Evolutionary conservation across 2,888 invertebrate species (phyloP).

Genomic region (Venustoraphidia nigricollis): DNA sequence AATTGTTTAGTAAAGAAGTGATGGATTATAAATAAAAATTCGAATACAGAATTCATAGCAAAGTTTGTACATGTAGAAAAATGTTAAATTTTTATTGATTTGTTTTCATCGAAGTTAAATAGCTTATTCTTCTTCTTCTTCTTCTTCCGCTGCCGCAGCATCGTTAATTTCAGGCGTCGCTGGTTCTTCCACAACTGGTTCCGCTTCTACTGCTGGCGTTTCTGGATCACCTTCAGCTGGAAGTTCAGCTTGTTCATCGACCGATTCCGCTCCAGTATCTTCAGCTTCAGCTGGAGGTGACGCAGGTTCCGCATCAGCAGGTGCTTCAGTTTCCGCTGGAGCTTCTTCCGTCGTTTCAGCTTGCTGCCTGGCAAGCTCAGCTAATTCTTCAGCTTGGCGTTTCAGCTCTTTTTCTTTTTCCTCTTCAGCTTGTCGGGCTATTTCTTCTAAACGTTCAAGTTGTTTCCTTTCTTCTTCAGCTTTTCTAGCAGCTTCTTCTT

Average conservation of each 20-base stretch:
- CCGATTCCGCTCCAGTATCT: constrained; percentile 6
- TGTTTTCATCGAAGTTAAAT: neutral
- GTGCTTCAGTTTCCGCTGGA: constrained; percentile 18
- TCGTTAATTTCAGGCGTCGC: constrained; percentile 24
- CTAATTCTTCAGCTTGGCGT: constrained; percentile 36
- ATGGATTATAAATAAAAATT: too few relatives aligned
- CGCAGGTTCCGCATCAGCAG: constrained; percentile 19
- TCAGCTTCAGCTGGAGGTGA: constrained; percentile 11
- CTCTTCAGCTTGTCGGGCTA: constrained; percentile 44
- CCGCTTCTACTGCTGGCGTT: constrained; percentile 23
- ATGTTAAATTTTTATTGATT: too few relatives aligned
- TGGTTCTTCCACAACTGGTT: constrained; percentile 35
- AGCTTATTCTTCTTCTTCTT: constrained; percentile 8
- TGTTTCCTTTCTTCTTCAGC: constrained; percentile 37
- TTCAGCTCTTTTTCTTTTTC: constrained; percentile 51
- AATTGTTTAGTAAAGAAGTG: too few relatives aligned
- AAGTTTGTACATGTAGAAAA: too few relatives aligned
- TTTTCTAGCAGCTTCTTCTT: constrained; percentile 24
- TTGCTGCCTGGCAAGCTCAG: constrained; percentile 35
- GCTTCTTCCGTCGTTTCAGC: constrained; percentile 45
- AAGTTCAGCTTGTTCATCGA: constrained; percentile 8
- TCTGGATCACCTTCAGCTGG: constrained; percentile 9
- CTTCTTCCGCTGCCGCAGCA: constrained; percentile 8
- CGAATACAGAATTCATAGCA: too few relatives aligned
- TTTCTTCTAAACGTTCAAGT: constrained; percentile 37